phyloP scores from a whole-genome alignment of 2,797 vertebrate genomes.

The Rhadinocentrus ornatus region DNA sequence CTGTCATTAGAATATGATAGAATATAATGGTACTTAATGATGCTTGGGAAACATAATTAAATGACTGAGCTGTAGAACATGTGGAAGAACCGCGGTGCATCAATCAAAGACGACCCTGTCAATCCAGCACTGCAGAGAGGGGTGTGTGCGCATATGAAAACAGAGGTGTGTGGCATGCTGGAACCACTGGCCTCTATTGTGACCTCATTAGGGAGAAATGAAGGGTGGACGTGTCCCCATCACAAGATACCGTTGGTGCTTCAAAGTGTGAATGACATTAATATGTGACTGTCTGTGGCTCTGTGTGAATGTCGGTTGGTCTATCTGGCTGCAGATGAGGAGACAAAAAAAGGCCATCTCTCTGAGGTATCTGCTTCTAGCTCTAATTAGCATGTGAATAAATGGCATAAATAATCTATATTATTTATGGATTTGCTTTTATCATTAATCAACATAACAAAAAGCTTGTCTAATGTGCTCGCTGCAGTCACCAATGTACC shows the following conservation, averaged over 20 bases:
- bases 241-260: constrained; percentile 72
- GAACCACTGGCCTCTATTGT: constrained; percentile 76
- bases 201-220: constrained; percentile 85
- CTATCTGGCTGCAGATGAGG: constrained; percentile 51
- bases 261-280: constrained; percentile 77
- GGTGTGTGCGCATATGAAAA: constrained; percentile 36
- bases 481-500: constrained; percentile 58
- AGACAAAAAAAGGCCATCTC: constrained; percentile 38
- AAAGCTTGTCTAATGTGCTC: constrained; percentile 71
- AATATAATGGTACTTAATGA: constrained; percentile 99
- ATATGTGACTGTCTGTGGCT: constrained; percentile 67
- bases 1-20: constrained; percentile 96
- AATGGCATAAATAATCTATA: constrained; percentile 79
- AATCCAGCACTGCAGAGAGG: constrained; percentile 62
- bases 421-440: constrained; percentile 81
- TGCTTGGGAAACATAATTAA: constrained; percentile 91
- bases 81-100: constrained; percentile 79
- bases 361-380: constrained; percentile 60
- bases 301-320: constrained; percentile 63
- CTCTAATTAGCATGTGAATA: constrained; percentile 78
- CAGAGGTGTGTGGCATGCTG: constrained; percentile 51
- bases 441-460: constrained; percentile 79
- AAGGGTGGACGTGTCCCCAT: constrained; percentile 81
- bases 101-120: constrained; percentile 85
- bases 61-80: constrained; percentile 86